phyloP scores from a whole-genome alignment of 2,888 invertebrate genomes.

The Diogma glabrata region DNA sequence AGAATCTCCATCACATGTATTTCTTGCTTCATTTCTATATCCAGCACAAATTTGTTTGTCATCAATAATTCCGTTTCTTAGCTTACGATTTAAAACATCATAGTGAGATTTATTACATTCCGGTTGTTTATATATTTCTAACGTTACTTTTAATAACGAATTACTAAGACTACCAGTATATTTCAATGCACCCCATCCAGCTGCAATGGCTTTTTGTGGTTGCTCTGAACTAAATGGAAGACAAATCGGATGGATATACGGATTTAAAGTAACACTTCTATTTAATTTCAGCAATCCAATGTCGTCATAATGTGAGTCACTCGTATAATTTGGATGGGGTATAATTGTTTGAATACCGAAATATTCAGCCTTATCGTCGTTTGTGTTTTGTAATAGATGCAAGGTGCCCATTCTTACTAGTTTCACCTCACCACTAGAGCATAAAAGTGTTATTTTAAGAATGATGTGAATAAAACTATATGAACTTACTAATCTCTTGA shows the following conservation, averaged over 20 bases:
- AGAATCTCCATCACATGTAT: conserved; percentile 38
- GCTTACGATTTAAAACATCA: conserved; percentile 20
- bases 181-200: conserved; percentile 35
- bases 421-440: conserved; percentile 19
- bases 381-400: conserved; percentile 15
- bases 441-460: no score
- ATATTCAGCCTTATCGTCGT: conserved; percentile 19
- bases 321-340: conserved; percentile 36
- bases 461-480: no score
- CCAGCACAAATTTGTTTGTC: conserved; percentile 16
- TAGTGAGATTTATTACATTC: no score
- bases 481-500: conserved; percentile 19
- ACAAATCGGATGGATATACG: conserved; percentile 35
- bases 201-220: conserved; percentile 26
- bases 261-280: conserved; percentile 4
- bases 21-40: conserved; percentile 3
- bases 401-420: conserved; percentile 22
- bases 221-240: no score
- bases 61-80: conserved; percentile 36
- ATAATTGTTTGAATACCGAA: conserved; percentile 23
- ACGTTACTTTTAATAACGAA: conserved; percentile 37
- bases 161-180: conserved; percentile 23
- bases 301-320: conserved; percentile 23
- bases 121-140: conserved; percentile 28
- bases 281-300: conserved; percentile 12